Percentiles rank a stretch among this genome's conserved stretches.
phyloP scores from a whole-genome alignment of 2,113 vertebrate species.

The Helogale parvula region DNA sequence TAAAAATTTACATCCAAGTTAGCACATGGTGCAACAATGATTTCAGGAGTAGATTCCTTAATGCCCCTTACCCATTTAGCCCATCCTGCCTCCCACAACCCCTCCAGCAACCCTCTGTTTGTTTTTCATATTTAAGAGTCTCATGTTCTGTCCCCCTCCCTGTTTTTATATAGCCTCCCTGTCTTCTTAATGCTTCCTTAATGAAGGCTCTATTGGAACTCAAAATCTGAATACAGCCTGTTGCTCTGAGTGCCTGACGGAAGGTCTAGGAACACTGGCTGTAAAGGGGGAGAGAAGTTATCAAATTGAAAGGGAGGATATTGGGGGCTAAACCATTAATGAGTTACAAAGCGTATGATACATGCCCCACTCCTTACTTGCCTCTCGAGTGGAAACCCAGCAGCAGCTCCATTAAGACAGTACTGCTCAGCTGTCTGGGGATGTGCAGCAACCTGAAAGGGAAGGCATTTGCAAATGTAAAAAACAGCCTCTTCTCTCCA shows the following conservation, averaged over 20 bases:
- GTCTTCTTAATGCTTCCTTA: neutral
- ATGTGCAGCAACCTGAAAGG: neutral
- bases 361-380: neutral
- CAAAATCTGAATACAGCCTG: neutral
- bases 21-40: too few species aligned
- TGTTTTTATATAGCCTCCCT: too few species aligned
- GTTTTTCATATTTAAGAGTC: too few species aligned
- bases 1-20: too few species aligned
- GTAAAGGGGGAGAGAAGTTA: neutral
- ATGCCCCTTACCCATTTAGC: too few species aligned
- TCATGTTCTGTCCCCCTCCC: too few species aligned
- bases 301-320: neutral
- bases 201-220: neutral
- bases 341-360: neutral
- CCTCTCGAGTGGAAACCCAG: neutral
- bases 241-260: neutral
- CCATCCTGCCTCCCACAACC: too few species aligned
- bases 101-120: too few species aligned
- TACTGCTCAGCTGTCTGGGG: neutral
- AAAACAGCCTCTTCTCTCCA: conserved; percentile 52
- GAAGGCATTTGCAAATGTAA: neutral
- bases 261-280: neutral
- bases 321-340: neutral
- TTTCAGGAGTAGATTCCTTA: too few species aligned
- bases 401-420: neutral